Percentiles rank a stretch among this genome's conserved stretches.
Conservation (phyloP, 2,888 invertebrate genomes). For the Chalcis sispes region DNA sequence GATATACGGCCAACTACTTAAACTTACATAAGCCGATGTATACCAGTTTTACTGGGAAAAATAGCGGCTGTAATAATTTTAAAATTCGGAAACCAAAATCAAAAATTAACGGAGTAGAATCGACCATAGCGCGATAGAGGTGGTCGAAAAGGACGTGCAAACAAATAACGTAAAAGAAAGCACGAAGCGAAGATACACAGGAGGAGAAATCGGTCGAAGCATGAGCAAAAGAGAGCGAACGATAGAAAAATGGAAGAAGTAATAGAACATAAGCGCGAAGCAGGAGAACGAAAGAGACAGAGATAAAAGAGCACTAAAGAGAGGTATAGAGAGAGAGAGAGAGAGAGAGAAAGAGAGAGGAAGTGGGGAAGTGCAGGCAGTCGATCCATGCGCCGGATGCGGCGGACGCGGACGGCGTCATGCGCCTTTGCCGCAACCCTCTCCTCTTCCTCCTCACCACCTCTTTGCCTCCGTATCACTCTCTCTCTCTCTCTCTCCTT, state of each 20-base stretch:
- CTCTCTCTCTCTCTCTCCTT: neutral
- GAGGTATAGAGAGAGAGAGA: neutral
- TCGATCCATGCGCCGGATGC: slow-evolving; percentile 73
- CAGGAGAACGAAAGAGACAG: slow-evolving; percentile 3
- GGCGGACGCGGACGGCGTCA: slow-evolving; percentile 61
- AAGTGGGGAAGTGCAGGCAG: slow-evolving; percentile 56
- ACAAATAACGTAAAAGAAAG: too few relatives aligned
- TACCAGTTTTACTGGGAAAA: too few relatives aligned
- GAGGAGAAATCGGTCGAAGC: neutral
- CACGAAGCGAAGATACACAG: neutral
- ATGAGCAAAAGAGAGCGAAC: neutral
- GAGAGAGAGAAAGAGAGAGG: slow-evolving; percentile 6
- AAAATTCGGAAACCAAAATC: too few relatives aligned
- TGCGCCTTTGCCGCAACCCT: slow-evolving; percentile 67
- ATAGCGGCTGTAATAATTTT: too few relatives aligned
- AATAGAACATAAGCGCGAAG: slow-evolving; percentile 36
- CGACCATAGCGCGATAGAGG: neutral
- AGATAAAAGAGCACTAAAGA: neutral
- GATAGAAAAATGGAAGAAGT: slow-evolving; percentile 11
- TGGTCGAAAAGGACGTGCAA: neutral
- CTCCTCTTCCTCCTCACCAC: slow-evolving; percentile 62
- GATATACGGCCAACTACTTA: too few relatives aligned
- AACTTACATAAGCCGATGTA: too few relatives aligned
- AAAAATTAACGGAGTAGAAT: neutral
- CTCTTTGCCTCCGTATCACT: slow-evolving; percentile 39